phyloP scores from a whole-genome alignment of 2,888 invertebrate genomes.

The Leuctra nigra region DNA sequence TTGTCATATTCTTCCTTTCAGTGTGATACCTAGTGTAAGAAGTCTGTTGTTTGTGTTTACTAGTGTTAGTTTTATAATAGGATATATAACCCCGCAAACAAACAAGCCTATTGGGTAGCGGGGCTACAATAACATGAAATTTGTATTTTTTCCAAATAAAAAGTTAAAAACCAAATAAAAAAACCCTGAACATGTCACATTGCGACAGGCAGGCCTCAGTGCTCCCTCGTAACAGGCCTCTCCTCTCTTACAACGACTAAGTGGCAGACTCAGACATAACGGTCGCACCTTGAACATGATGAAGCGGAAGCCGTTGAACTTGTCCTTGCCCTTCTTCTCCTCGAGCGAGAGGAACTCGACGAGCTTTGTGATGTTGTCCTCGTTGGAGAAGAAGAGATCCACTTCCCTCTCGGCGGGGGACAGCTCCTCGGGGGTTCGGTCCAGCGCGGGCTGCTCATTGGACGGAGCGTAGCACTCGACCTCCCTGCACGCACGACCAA shows the following conservation, averaged over 20 bases:
- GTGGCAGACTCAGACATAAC: background rate
- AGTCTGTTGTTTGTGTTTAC: too few species aligned
- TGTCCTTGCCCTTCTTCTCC: conserved; percentile 79
- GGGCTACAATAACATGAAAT: too few species aligned
- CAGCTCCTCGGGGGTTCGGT: conserved; percentile 48
- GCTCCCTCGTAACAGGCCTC: too few species aligned
- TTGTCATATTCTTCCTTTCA: too few species aligned
- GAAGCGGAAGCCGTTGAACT: conserved; percentile 62
- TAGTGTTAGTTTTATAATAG: too few species aligned
- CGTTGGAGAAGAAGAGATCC: conserved; percentile 58
- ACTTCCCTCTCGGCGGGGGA: conserved; percentile 58
- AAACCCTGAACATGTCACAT: too few species aligned
- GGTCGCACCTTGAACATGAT: conserved; percentile 62
- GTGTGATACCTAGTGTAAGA: too few species aligned
- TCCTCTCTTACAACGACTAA: background rate
- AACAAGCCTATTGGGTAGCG: too few species aligned
- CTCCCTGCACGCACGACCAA: conserved; percentile 38
- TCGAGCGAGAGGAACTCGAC: conserved; percentile 70
- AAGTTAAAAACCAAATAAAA: too few species aligned
- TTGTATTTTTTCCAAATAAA: too few species aligned
- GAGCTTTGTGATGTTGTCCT: conserved; percentile 60
- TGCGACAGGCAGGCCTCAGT: too few species aligned
- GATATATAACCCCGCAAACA: too few species aligned
- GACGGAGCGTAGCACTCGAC: conserved; percentile 60
- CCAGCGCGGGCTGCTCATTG: conserved; percentile 54